Conservation (phyloP, 1,140 invertebrate genomes). For the Drosophila mayri region DNA sequence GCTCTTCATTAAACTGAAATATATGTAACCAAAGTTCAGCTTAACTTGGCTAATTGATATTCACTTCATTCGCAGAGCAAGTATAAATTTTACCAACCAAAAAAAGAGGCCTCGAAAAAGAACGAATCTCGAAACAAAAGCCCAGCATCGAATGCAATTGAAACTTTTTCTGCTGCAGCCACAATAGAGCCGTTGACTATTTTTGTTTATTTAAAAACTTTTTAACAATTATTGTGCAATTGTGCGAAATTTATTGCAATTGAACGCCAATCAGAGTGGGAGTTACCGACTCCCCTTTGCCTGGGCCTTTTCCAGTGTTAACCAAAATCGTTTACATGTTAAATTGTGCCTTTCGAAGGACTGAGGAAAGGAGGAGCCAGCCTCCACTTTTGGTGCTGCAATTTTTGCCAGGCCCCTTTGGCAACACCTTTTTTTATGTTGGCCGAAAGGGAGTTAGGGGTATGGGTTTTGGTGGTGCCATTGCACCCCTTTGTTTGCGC, state of each 20-base stretch:
- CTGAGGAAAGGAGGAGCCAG: not conserved
- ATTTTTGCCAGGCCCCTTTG: slow-evolving; percentile 81
- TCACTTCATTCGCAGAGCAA: slow-evolving; percentile 25
- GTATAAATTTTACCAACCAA: slow-evolving; percentile 21
- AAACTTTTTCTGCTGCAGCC: slow-evolving; percentile 50
- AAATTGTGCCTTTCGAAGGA: slow-evolving; percentile 65
- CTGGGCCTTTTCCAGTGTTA: slow-evolving; percentile 50
- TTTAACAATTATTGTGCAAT: slow-evolving; percentile 84
- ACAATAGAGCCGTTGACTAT: slow-evolving; percentile 58
- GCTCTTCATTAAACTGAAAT: slow-evolving; percentile 31
- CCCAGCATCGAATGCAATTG: slow-evolving; percentile 42
- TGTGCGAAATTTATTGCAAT: slow-evolving; percentile 84
- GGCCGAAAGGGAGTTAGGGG: slow-evolving; percentile 6
- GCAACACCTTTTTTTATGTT: slow-evolving; percentile 71
- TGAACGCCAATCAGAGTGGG: slow-evolving; percentile 78
- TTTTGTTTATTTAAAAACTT: slow-evolving; percentile 79
- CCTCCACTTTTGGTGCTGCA: slow-evolving; percentile 56
- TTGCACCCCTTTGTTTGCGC: slow-evolving; percentile 54
- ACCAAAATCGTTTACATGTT: slow-evolving; percentile 83
- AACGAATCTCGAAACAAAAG: slow-evolving; percentile 25
- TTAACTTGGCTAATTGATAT: slow-evolving; percentile 70
- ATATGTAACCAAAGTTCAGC: slow-evolving; percentile 45
- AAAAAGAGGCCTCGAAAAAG: slow-evolving; percentile 7
- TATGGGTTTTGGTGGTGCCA: not conserved
- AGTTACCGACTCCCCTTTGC: not conserved